These are phyloP conservation scores for Psittacus erithacus DNA, from an alignment of 2,113 vertebrate genomes.

Conservation along the genomic window DNA sequence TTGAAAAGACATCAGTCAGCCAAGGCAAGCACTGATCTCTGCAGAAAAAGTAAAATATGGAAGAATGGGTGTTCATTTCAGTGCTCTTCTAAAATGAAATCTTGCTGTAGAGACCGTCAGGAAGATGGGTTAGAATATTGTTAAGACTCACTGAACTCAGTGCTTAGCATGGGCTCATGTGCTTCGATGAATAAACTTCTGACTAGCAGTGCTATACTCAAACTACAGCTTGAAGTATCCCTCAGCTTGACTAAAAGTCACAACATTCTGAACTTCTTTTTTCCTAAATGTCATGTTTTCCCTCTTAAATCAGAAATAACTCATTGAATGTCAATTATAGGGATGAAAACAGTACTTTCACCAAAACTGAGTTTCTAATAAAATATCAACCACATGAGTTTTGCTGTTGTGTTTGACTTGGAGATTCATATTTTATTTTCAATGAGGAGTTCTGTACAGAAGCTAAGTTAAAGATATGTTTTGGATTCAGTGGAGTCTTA, in stretches of 20 bases:
- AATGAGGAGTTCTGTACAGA: not conserved
- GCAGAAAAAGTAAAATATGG: not conserved
- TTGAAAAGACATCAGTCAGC: not conserved
- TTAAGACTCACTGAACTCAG: not conserved
- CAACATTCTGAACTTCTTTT: not conserved
- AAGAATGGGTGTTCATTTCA: not conserved
- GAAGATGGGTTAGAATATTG: not conserved
- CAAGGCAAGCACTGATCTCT: not conserved
- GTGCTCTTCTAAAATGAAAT: not conserved
- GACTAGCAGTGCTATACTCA: not conserved
- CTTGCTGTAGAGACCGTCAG: not conserved
- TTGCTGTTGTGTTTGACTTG: not conserved
- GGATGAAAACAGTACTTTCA: not conserved
- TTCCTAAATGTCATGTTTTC: not conserved
- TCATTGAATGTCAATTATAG: not conserved
- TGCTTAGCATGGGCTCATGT: not conserved
- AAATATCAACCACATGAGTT: not conserved
- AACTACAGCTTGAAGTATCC: not conserved
- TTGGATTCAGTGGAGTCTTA: not conserved
- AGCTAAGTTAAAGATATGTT: not conserved
- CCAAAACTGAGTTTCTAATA: not conserved
- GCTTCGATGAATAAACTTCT: not conserved
- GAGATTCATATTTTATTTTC: not conserved
- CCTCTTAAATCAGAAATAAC: not conserved
- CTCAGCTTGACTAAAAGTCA: not conserved